Percentiles rank a stretch among this genome's conserved stretches.
These are phyloP conservation scores for Takifugu ocellatus DNA, from an alignment of 2,797 vertebrate genomes.

Conservation along the genomic window DNA sequence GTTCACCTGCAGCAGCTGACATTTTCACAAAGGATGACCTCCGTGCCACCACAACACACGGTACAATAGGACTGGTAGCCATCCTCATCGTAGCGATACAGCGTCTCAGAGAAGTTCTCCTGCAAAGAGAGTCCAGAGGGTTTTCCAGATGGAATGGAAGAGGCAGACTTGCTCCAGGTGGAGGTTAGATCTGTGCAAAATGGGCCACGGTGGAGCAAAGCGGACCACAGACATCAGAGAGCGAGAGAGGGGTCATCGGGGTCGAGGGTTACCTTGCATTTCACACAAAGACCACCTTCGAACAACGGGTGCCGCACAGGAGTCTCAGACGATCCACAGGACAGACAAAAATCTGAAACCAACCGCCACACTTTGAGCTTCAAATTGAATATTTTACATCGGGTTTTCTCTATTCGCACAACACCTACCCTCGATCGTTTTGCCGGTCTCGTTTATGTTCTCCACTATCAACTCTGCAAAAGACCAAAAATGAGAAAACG, in stretches of 20 bases:
- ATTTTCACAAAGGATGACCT: conserved; percentile 79
- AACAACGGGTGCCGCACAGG: conserved; percentile 75
- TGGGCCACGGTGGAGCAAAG: conserved; percentile 24
- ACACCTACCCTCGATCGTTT: conserved; percentile 65
- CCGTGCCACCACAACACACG: conserved; percentile 73
- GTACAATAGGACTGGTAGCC: conserved; percentile 83
- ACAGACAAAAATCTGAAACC: conserved; percentile 75
- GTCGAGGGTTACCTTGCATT: conserved; percentile 75
- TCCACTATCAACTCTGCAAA: conserved; percentile 62
- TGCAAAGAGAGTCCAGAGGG: conserved; percentile 33
- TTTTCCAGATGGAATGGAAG: conserved; percentile 18
- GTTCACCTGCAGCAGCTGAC: conserved; percentile 79
- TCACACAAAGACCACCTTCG: conserved; percentile 75
- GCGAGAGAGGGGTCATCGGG: neutral
- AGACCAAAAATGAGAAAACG: neutral
- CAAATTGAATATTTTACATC: neutral
- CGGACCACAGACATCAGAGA: conserved; percentile 7
- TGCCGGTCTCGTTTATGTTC: conserved; percentile 53
- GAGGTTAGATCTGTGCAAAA: conserved; percentile 30
- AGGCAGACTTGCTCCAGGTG: conserved; percentile 20
- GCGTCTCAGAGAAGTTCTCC: conserved; percentile 77
- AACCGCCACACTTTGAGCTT: neutral
- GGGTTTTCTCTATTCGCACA: neutral
- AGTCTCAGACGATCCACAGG: conserved; percentile 64
- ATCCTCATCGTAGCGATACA: conserved; percentile 80